These are phyloP conservation scores for Paracanthobrama guichenoti DNA, from an alignment of 2,113 vertebrate species.

Conservation along the genomic window DNA sequence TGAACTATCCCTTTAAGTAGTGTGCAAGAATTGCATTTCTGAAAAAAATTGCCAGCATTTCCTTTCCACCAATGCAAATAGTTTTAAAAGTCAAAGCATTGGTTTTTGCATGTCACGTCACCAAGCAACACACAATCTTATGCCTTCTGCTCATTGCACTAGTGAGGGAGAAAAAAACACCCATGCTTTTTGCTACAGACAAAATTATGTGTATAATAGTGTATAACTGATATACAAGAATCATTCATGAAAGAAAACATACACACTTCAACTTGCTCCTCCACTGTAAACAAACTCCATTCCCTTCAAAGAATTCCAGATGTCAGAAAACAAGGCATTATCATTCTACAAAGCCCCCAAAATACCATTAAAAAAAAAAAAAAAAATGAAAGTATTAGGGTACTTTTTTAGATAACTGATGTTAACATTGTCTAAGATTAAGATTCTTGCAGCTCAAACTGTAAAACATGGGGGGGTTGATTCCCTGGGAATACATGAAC, in stretches of 20 bases:
- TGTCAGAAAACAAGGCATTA: too few species aligned
- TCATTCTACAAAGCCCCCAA: too few species aligned
- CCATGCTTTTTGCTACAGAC: neutral
- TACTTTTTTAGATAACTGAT: too few species aligned
- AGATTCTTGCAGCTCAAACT: too few species aligned
- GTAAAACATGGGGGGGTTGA: neutral
- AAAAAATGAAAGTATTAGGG: too few species aligned
- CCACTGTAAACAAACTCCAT: neutral
- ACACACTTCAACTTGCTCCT: too few species aligned
- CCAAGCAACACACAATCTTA: neutral
- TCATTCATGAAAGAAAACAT: neutral
- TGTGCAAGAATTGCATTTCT: neutral
- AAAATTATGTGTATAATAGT: neutral
- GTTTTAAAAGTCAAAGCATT: neutral
- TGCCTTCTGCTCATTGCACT: neutral
- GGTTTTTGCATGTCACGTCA: neutral
- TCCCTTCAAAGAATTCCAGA: neutral
- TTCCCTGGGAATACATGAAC: neutral
- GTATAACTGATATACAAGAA: too few species aligned
- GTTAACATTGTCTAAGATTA: too few species aligned
- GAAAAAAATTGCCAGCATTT: neutral
- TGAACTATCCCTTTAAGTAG: neutral
- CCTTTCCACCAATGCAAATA: conserved; percentile 2
- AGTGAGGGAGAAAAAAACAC: neutral
- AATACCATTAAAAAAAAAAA: too few species aligned